These are phyloP conservation scores for Drosophila austrosaltans DNA, from an alignment of 2,888 invertebrate species.

Conservation along the genomic window DNA sequence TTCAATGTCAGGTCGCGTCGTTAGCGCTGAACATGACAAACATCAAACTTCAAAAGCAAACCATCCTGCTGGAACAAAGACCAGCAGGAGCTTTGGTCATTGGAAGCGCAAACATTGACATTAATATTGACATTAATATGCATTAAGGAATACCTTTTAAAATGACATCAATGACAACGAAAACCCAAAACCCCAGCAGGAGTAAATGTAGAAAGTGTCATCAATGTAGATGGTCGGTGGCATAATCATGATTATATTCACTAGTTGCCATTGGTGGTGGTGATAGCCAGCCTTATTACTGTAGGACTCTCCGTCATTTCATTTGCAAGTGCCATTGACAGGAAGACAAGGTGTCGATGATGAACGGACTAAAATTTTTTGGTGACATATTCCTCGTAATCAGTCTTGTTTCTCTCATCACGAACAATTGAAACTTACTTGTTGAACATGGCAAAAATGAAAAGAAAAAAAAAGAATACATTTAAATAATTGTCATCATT, in stretches of 20 bases:
- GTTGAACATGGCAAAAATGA: conserved; percentile 57
- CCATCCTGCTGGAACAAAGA: conserved; percentile 4
- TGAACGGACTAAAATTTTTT: conserved; percentile 44
- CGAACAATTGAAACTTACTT: conserved; percentile 72
- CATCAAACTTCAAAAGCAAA: conserved; percentile 69
- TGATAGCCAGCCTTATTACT: neutral
- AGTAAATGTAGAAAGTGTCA: neutral
- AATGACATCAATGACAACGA: conserved; percentile 70
- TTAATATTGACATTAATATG: conserved; percentile 81
- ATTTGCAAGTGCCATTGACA: conserved; percentile 63
- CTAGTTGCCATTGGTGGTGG: conserved; percentile 9
- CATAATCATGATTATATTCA: conserved; percentile 62
- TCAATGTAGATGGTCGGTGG: neutral
- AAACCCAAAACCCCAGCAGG: conserved; percentile 5
- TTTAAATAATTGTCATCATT: no score
- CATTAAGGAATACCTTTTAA: conserved; percentile 74
- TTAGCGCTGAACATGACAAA: conserved; percentile 56
- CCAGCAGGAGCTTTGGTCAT: conserved; percentile 61
- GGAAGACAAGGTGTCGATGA: conserved; percentile 49
- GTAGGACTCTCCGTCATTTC: conserved; percentile 32
- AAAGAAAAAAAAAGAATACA: neutral
- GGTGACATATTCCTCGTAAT: conserved; percentile 39
- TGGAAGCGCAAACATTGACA: conserved; percentile 80
- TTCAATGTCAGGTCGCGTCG: conserved; percentile 62
- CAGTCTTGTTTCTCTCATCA: conserved; percentile 3